phyloP scores from a whole-genome alignment of 2,888 invertebrate genomes.

The Eucriotettix oculatus region DNA sequence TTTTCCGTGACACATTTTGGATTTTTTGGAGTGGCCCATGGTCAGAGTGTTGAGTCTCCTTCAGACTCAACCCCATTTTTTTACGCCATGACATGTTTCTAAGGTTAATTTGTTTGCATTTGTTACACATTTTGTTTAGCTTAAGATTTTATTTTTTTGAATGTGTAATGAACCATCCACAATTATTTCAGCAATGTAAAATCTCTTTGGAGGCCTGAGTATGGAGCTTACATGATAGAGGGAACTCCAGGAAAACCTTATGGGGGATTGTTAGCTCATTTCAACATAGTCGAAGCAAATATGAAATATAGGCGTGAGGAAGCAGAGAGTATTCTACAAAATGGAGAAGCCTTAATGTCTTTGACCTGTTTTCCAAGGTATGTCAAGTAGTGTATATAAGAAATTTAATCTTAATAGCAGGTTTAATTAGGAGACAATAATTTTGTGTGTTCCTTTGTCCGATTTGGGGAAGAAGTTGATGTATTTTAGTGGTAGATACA shows the following conservation, averaged over 20 bases:
- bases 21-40: too few species aligned
- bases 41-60: too few species aligned
- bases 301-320: constrained; percentile 84
- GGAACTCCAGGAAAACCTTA: constrained; percentile 96
- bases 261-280: constrained; percentile 86
- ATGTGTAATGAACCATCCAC: background rate
- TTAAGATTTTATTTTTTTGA: too few species aligned
- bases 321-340: constrained; percentile 52
- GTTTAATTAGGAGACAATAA: too few species aligned
- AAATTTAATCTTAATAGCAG: background rate
- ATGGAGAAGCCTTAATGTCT: constrained; percentile 74
- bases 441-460: too few species aligned
- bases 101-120: too few species aligned
- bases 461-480: too few species aligned
- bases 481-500: too few species aligned
- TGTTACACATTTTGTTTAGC: too few species aligned
- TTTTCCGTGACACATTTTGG: too few species aligned
- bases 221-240: constrained; percentile 97
- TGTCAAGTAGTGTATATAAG: constrained; percentile 9
- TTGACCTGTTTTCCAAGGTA: constrained; percentile 89
- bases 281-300: constrained; percentile 95
- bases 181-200: constrained; percentile 41
- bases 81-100: too few species aligned
- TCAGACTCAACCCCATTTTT: too few species aligned
- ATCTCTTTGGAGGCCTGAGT: constrained; percentile 94